Percentiles rank a stretch among this genome's conserved stretches.
Conservation (phyloP, 2,797 vertebrate species). For the Cynopterus sphinx region DNA sequence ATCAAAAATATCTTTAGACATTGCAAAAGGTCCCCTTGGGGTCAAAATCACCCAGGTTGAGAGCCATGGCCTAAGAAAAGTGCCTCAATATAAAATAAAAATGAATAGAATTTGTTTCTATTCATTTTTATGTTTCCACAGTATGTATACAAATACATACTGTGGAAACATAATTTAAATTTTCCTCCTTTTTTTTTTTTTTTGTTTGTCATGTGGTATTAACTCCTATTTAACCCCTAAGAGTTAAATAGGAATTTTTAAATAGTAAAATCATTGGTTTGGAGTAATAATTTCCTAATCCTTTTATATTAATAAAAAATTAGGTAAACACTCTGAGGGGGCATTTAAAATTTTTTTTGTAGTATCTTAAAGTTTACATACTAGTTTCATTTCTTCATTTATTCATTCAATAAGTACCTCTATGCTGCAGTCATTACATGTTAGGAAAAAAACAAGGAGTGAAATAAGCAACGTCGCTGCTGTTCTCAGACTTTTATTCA, state of each 20-base stretch:
- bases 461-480: not conserved
- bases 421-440: not conserved
- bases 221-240: not conserved
- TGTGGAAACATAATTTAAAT: not conserved
- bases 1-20: slow-evolving; percentile 5
- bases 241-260: not conserved
- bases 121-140: too few species aligned
- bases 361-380: not conserved
- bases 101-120: not conserved
- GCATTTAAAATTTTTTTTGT: not conserved
- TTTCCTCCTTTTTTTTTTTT: not conserved
- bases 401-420: not conserved
- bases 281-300: not conserved
- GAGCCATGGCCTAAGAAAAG: not conserved
- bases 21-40: not conserved
- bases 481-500: not conserved
- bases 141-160: not conserved
- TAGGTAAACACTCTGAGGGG: not conserved
- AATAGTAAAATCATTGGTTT: slow-evolving; percentile 22
- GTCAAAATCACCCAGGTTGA: not conserved
- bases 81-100: not conserved
- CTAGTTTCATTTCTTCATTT: not conserved
- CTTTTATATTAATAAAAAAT: not conserved
- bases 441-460: not conserved
- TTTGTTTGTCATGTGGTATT: not conserved